Evolutionary conservation across 1,140 invertebrate species (phyloP).

Genomic region (Zaprionus capensis): DNA sequence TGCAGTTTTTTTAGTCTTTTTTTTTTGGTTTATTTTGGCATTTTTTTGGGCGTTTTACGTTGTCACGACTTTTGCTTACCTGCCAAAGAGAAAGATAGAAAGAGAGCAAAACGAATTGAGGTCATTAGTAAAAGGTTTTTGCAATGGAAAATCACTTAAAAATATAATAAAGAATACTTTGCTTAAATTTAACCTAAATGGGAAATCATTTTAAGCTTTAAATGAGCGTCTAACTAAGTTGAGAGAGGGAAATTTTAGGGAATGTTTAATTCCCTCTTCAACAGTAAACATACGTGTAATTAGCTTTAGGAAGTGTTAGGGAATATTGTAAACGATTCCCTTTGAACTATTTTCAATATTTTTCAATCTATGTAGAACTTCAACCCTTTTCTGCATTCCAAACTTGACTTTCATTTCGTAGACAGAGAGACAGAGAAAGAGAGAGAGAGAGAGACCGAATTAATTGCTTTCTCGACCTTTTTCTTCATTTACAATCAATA

Average conservation of each 20-base stretch:
- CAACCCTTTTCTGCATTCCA: not conserved
- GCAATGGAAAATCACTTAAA: slow-evolving; percentile 37
- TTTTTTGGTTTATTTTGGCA: slow-evolving; percentile 20
- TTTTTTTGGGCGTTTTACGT: slow-evolving; percentile 60
- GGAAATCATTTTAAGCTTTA: not conserved
- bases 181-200: not conserved
- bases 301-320: not conserved
- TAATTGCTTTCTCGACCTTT: slow-evolving; percentile 12
- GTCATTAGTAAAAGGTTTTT: slow-evolving; percentile 74
- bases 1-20: slow-evolving; percentile 31
- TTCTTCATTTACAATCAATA: slow-evolving; percentile 13
- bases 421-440: not conserved
- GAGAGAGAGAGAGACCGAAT: not conserved
- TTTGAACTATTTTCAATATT: not conserved
- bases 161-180: not conserved
- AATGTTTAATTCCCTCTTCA: not conserved
- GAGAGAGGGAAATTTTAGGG: not conserved
- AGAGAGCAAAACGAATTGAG: slow-evolving; percentile 59
- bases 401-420: slow-evolving; percentile 9
- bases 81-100: slow-evolving; percentile 71
- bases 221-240: not conserved
- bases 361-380: not conserved
- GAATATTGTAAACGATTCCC: no score
- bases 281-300: not conserved
- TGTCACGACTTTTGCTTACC: slow-evolving; percentile 75